phyloP scores from a whole-genome alignment of 2,888 invertebrate genomes.

The Conchocele bisecta region DNA sequence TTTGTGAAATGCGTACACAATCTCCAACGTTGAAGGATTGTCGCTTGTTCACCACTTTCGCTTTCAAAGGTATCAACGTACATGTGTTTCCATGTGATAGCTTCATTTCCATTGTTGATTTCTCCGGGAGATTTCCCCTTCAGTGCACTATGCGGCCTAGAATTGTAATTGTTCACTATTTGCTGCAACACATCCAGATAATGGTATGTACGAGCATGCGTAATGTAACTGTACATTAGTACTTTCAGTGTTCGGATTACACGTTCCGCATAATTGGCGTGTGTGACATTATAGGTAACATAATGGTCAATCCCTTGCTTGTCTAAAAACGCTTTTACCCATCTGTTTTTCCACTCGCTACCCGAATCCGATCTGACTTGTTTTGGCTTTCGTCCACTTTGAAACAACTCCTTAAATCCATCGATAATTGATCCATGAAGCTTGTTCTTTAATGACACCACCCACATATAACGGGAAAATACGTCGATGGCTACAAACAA shows the following conservation, averaged over 20 bases:
- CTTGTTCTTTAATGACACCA: constrained; percentile 38
- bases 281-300: constrained; percentile 27
- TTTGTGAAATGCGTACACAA: constrained; percentile 1
- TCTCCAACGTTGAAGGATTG: neutral
- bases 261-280: constrained; percentile 35
- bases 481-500: constrained; percentile 42
- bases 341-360: constrained; percentile 39
- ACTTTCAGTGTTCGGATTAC: constrained; percentile 27
- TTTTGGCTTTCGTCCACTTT: constrained; percentile 18
- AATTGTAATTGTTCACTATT: constrained; percentile 28
- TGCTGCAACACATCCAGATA: constrained; percentile 18
- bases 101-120: neutral
- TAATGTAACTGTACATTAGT: constrained; percentile 28
- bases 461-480: constrained; percentile 46
- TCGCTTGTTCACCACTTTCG: neutral
- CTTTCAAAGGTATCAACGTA: neutral
- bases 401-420: constrained; percentile 33
- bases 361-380: constrained; percentile 35
- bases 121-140: neutral
- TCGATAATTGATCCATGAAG: constrained; percentile 33
- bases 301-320: constrained; percentile 27
- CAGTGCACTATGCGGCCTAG: constrained; percentile 3
- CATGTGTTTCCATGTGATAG: neutral
- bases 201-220: constrained; percentile 18
- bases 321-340: constrained; percentile 14